A percentile compares a stretch with the other conserved stretches of the same genome.
Conservation (phyloP, 2,888 invertebrate genomes). For the Abrostola triplasia region DNA sequence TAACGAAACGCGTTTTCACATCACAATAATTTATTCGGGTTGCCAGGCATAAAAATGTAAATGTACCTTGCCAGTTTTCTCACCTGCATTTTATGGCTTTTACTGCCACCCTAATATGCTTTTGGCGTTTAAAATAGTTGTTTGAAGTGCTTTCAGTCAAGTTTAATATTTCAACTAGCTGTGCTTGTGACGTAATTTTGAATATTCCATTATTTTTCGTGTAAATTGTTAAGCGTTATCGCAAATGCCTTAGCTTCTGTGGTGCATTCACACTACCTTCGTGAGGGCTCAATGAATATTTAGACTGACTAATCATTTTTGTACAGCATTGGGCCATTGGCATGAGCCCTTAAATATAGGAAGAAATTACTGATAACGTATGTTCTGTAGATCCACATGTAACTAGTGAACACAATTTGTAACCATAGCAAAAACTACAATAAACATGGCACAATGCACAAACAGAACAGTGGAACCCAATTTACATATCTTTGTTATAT, state of each 20-base stretch:
- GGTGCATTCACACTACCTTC: no score
- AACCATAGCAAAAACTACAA: not conserved
- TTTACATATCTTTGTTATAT: not conserved
- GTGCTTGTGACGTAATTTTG: no score
- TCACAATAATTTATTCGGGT: conserved; percentile 33
- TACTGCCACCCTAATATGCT: not conserved
- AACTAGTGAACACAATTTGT: not conserved
- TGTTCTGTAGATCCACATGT: no score
- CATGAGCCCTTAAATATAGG: no score
- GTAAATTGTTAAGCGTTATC: no score
- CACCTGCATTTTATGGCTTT: conserved; percentile 17
- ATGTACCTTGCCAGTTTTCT: not conserved
- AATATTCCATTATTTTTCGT: no score
- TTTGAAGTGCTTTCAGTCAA: not conserved
- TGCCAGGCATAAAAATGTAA: conserved; percentile 12
- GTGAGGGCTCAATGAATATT: no score
- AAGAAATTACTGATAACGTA: no score
- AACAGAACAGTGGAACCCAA: not conserved
- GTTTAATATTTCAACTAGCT: not conserved
- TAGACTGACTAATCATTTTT: no score
- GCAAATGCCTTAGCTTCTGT: no score
- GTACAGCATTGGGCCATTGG: no score
- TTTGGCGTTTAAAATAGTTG: no score
- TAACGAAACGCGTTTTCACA: conserved; percentile 24
- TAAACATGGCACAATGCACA: not conserved